Evolutionary conservation across 2,113 vertebrate genomes (phyloP).

Genomic region (Petaurus breviceps): DNA sequence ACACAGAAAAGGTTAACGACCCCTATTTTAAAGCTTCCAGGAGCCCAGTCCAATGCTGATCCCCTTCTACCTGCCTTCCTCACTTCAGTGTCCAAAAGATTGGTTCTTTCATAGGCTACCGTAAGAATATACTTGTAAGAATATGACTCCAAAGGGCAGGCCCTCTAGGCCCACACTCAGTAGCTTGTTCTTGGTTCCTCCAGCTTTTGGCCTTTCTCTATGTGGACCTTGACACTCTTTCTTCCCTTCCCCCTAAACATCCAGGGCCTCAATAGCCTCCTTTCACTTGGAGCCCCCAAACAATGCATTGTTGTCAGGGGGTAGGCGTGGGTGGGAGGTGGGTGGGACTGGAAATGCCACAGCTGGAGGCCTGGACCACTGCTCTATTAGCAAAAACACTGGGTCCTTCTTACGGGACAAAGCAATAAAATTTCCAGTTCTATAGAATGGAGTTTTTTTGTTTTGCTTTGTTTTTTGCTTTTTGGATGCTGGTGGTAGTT

Average conservation of each 20-base stretch:
- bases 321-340: not conserved
- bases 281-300: accelerated
- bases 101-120: not conserved
- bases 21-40: not conserved
- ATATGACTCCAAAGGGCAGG: not conserved
- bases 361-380: not conserved
- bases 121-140: too few relatives aligned
- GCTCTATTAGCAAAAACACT: not conserved
- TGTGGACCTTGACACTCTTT: not conserved
- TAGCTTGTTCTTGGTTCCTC: not conserved
- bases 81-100: not conserved
- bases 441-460: not conserved
- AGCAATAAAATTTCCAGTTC: not conserved
- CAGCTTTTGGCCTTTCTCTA: not conserved
- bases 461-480: not conserved
- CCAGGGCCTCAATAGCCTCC: not conserved
- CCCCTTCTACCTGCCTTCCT: not conserved
- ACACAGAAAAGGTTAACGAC: not conserved
- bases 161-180: not conserved
- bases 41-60: not conserved
- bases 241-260: not conserved
- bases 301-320: accelerated
- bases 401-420: not conserved
- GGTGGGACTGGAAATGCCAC: not conserved
- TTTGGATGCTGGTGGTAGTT: not conserved